Percentiles rank a stretch among this genome's conserved stretches.
Evolutionary conservation across 2,888 invertebrate genomes (phyloP).

Genomic region (Cheilosia soror): DNA sequence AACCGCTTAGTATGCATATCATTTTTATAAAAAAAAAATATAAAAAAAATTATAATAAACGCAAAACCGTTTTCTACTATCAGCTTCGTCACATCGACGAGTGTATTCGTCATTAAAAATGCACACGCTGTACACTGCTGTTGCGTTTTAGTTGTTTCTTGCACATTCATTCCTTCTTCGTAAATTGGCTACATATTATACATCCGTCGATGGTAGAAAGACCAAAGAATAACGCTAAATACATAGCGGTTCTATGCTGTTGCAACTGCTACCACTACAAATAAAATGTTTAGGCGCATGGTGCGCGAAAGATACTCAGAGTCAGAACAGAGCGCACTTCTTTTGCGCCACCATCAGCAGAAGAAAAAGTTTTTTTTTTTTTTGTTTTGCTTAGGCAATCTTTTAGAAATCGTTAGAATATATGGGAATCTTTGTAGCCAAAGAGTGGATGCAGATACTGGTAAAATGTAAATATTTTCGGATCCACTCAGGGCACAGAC

Average conservation of each 20-base stretch:
- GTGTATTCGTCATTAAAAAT: slow-evolving; percentile 60
- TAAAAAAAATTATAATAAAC: slow-evolving; percentile 10
- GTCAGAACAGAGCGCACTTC: not conserved
- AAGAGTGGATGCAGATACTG: slow-evolving; percentile 41
- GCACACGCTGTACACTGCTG: slow-evolving; percentile 35
- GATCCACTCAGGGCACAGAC: slow-evolving; percentile 36
- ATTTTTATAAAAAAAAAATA: slow-evolving; percentile 37
- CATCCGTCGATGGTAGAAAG: slow-evolving; percentile 52
- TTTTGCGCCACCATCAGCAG: slow-evolving; percentile 12
- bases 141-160: slow-evolving; percentile 39
- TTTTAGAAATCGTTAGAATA: slow-evolving; percentile 29
- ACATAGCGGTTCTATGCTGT: slow-evolving; percentile 69
- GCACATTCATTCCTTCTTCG: slow-evolving; percentile 42
- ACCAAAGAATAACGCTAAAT: slow-evolving; percentile 65
- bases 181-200: slow-evolving; percentile 28
- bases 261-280: slow-evolving; percentile 32
- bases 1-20: slow-evolving; percentile 72
- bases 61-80: slow-evolving; percentile 71
- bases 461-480: slow-evolving; percentile 24
- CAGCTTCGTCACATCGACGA: slow-evolving; percentile 57
- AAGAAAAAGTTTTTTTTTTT: slow-evolving; percentile 1
- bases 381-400: slow-evolving; percentile 20
- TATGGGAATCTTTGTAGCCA: too few species aligned
- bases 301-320: not conserved
- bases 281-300: slow-evolving; percentile 27